These are phyloP conservation scores for Colostygia pectinataria DNA, from an alignment of 2,888 invertebrate species.

Conservation along the genomic window DNA sequence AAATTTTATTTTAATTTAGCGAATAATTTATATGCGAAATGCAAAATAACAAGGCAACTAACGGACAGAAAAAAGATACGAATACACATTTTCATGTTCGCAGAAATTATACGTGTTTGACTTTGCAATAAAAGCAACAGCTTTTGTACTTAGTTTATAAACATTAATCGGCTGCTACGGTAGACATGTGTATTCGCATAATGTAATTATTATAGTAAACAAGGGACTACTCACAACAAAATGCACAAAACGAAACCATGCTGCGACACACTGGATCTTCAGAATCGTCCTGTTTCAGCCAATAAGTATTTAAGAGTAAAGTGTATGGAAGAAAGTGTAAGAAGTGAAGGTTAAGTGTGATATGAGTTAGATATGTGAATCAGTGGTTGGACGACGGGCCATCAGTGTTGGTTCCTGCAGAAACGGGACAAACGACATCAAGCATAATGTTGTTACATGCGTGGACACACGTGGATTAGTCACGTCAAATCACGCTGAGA, in stretches of 20 bases:
- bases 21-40: constrained; percentile 32
- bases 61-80: constrained; percentile 21
- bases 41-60: constrained; percentile 53
- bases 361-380: constrained; percentile 46
- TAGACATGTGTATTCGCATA: constrained; percentile 5
- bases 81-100: constrained; percentile 31
- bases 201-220: constrained; percentile 35
- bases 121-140: neutral
- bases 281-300: constrained; percentile 59
- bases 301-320: constrained; percentile 41
- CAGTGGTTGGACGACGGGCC: constrained; percentile 74
- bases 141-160: too few relatives aligned
- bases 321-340: constrained; percentile 22
- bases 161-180: too few relatives aligned
- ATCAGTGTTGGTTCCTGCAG: constrained; percentile 79
- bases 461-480: constrained; percentile 70
- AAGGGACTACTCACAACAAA: constrained; percentile 78
- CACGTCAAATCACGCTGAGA: constrained; percentile 41
- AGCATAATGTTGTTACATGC: constrained; percentile 73
- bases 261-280: constrained; percentile 70
- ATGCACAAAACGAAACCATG: constrained; percentile 79
- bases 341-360: constrained; percentile 31
- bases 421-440: constrained; percentile 75
- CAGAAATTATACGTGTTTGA: neutral
- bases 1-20: constrained; percentile 1